These are phyloP conservation scores for Vollenhovia emeryi DNA, from an alignment of 1,140 invertebrate genomes.

Conservation along the genomic window DNA sequence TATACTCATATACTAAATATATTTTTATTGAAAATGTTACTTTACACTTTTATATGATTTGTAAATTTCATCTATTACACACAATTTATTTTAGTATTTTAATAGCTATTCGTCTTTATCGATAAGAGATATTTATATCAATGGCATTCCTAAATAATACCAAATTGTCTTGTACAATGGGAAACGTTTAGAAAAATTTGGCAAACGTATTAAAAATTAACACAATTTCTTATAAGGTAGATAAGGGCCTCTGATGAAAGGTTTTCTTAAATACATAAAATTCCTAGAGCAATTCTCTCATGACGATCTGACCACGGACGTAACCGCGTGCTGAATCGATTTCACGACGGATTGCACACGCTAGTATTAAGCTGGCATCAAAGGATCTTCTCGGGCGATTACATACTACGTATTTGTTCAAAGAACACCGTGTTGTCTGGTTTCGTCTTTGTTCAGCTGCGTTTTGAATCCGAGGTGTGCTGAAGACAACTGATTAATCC, in stretches of 20 bases:
- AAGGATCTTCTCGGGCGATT: constrained; percentile 64
- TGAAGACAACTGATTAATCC: neutral
- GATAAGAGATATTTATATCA: neutral
- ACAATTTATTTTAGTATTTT: neutral
- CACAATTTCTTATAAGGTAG: neutral
- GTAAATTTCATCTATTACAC: neutral
- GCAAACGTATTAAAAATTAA: neutral
- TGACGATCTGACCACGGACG: constrained; percentile 20
- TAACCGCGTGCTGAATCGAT: constrained; percentile 51
- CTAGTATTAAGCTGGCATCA: constrained; percentile 56
- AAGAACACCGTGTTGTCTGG: constrained; percentile 41
- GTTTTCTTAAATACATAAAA: constrained; percentile 3
- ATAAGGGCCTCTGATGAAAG: neutral
- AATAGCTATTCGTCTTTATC: neutral
- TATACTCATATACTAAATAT: neutral
- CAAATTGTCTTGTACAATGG: neutral
- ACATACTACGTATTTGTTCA: constrained; percentile 64
- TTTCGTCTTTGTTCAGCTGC: constrained; percentile 12
- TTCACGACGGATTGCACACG: constrained; percentile 50
- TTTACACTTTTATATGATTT: neutral
- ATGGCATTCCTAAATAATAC: neutral
- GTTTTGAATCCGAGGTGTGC: neutral
- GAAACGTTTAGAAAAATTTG: neutral
- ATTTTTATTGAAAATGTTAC: neutral
- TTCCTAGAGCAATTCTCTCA: neutral